phyloP scores from a whole-genome alignment of 2,113 vertebrate species.

The Dasyurus viverrinus region DNA sequence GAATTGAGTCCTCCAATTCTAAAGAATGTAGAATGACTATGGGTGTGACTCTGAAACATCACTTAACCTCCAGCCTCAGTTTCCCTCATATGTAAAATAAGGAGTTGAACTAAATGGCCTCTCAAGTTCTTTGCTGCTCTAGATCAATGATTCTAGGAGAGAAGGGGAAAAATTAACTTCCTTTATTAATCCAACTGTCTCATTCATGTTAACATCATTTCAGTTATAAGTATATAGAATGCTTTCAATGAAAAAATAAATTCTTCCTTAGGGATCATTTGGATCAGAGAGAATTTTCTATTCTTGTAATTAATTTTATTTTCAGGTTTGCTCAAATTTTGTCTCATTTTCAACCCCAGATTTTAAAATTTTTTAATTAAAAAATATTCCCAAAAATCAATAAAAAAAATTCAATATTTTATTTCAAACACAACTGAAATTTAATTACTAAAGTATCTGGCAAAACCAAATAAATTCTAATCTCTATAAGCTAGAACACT shows the following conservation, averaged over 20 bases:
- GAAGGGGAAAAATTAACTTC: background rate
- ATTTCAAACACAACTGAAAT: constrained; percentile 28
- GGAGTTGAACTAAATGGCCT: background rate
- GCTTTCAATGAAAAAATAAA: background rate
- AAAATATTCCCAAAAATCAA: constrained; percentile 43
- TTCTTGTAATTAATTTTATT: constrained; percentile 34
- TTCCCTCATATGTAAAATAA: background rate
- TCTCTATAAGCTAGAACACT: background rate
- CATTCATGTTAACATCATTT: background rate
- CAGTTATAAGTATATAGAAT: constrained; percentile 37
- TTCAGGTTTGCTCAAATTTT: constrained; percentile 31
- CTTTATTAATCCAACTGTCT: background rate
- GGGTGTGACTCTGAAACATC: background rate
- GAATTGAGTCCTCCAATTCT: background rate
- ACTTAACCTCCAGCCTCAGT: background rate
- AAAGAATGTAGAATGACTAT: background rate
- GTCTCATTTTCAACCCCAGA: constrained; percentile 34
- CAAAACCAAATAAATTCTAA: background rate
- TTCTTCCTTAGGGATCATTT: background rate
- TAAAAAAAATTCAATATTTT: background rate
- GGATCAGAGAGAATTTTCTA: background rate
- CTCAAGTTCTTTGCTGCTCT: background rate
- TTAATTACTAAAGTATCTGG: constrained; percentile 10
- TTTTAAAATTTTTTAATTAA: background rate
- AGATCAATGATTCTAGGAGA: background rate